Conservation (phyloP, 1,140 invertebrate genomes). For the Drosophila punjabiensis region DNA sequence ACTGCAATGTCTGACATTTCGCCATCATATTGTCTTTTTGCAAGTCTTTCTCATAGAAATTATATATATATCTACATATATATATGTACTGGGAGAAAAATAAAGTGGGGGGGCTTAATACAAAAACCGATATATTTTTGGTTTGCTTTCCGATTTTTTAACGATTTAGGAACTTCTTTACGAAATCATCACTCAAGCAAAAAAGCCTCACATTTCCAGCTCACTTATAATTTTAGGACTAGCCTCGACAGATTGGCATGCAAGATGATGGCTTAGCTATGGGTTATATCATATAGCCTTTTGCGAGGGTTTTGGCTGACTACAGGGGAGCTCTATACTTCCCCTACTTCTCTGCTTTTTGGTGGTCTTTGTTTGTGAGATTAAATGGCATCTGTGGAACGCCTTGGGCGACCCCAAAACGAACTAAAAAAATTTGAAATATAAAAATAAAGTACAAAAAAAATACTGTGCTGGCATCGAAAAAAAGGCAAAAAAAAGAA, state of each 20-base stretch:
- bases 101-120: neutral
- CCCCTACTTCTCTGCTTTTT: constrained; percentile 21
- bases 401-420: neutral
- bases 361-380: constrained; percentile 58
- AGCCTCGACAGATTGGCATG: constrained; percentile 53
- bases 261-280: constrained; percentile 48
- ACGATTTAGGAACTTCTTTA: constrained; percentile 49
- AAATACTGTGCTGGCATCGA: constrained; percentile 71
- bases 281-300: constrained; percentile 26
- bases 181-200: constrained; percentile 32
- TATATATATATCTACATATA: neutral
- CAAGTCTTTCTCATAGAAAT: constrained; percentile 28
- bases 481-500: constrained; percentile 6
- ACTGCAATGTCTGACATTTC: constrained; percentile 26
- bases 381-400: constrained; percentile 51
- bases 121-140: constrained; percentile 13
- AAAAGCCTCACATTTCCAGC: constrained; percentile 15
- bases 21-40: constrained; percentile 29
- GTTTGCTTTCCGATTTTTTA: constrained; percentile 8
- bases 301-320: constrained; percentile 63
- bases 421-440: constrained; percentile 44
- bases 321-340: constrained; percentile 22
- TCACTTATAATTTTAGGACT: constrained; percentile 57
- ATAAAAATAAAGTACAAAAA: constrained; percentile 66
- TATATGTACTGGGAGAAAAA: neutral